Evolutionary conservation across 1,140 invertebrate species (phyloP).

Genomic region (Lepidotrigona ventralis): DNA sequence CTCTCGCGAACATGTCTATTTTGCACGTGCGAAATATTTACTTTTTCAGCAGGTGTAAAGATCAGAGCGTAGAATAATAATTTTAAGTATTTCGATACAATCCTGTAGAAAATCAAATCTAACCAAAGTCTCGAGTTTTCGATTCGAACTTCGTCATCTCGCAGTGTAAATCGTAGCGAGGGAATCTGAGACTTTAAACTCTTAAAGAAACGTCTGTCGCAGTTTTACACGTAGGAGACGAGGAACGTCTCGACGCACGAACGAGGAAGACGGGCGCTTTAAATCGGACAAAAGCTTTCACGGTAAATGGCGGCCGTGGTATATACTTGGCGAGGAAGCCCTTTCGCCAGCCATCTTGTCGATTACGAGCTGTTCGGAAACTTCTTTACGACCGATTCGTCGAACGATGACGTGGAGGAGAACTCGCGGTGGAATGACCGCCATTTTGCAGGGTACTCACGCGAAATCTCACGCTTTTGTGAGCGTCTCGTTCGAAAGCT

Average conservation of each 20-base stretch:
- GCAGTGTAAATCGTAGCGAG: too few relatives aligned
- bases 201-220: not conserved
- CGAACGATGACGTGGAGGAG: not conserved
- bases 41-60: too few relatives aligned
- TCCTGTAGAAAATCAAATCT: too few relatives aligned
- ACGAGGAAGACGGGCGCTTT: slow-evolving; percentile 40
- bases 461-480: slow-evolving; percentile 17
- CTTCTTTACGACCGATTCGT: slow-evolving; percentile 55
- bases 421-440: slow-evolving; percentile 36
- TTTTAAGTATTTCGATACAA: too few relatives aligned
- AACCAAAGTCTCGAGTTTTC: too few relatives aligned
- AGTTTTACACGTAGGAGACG: not conserved
- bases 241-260: slow-evolving; percentile 23
- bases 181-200: too few relatives aligned
- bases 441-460: slow-evolving; percentile 9
- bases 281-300: slow-evolving; percentile 61
- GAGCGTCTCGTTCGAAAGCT: not conserved
- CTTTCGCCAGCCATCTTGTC: slow-evolving; percentile 33
- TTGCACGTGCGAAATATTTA: too few relatives aligned
- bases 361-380: slow-evolving; percentile 56
- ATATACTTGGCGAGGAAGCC: slow-evolving; percentile 28
- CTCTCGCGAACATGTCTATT: too few relatives aligned
- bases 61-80: too few relatives aligned
- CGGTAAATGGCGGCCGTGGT: slow-evolving; percentile 39
- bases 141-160: too few relatives aligned